Evolutionary conservation across 2,888 invertebrate species (phyloP).

Genomic region (Cosmia trapezina): DNA sequence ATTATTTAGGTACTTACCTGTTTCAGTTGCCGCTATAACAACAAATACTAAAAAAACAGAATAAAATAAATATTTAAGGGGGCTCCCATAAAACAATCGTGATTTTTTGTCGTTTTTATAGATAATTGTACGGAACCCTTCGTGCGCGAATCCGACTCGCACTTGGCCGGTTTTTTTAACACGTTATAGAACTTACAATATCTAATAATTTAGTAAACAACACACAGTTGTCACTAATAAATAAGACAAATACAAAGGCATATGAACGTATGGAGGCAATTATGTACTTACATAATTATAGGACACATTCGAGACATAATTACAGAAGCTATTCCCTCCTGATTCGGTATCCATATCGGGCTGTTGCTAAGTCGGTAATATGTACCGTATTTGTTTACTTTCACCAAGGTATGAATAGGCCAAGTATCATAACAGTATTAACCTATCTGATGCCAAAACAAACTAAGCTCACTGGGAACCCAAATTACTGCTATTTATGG

Average conservation of each 20-base stretch:
- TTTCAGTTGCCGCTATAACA: too few species aligned
- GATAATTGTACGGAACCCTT: too few species aligned
- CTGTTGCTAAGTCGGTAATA: slow-evolving; percentile 20
- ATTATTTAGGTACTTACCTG: too few species aligned
- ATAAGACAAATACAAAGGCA: neutral
- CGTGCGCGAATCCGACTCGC: too few species aligned
- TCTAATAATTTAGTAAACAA: slow-evolving; percentile 24
- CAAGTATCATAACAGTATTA: slow-evolving; percentile 48
- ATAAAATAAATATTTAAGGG: too few species aligned
- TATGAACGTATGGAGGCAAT: slow-evolving; percentile 25
- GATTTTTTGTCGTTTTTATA: too few species aligned
- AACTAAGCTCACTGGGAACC: slow-evolving; percentile 64
- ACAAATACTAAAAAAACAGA: too few species aligned
- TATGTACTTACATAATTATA: slow-evolving; percentile 44
- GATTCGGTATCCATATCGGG: slow-evolving; percentile 32
- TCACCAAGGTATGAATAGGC: slow-evolving; percentile 55
- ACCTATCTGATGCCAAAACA: slow-evolving; percentile 70
- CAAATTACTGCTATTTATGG: slow-evolving; percentile 70
- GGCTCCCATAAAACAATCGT: too few species aligned
- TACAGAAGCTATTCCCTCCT: slow-evolving; percentile 48
- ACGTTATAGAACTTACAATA: neutral
- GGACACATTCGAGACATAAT: slow-evolving; percentile 22
- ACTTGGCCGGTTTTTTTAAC: too few species aligned
- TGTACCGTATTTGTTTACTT: slow-evolving; percentile 59
- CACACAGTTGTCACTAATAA: slow-evolving; percentile 14